Conservation (phyloP, 1,140 invertebrate genomes). For the Homalodisca vitripennis region DNA sequence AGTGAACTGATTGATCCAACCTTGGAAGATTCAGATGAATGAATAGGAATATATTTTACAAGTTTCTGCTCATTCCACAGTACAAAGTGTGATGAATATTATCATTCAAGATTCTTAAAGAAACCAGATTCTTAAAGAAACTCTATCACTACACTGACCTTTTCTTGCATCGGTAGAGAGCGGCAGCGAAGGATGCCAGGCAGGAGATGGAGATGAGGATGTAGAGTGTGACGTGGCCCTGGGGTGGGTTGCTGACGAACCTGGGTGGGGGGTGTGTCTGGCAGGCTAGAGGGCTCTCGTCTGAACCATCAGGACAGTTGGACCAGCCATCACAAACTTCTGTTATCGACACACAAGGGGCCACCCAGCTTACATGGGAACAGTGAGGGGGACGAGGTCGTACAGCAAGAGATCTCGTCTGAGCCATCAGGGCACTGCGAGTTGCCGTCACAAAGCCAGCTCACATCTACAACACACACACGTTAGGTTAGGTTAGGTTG, state of each 20-base stretch:
- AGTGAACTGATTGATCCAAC: no score
- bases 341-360: conserved; percentile 56
- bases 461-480: no score
- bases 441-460: conserved; percentile 62
- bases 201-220: conserved; percentile 50
- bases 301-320: conserved; percentile 69
- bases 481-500: no score
- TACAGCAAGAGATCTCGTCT: conserved; percentile 62
- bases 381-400: conserved; percentile 42
- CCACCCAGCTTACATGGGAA: conserved; percentile 59
- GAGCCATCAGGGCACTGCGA: conserved; percentile 74
- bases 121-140: no score
- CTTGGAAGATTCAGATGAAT: no score
- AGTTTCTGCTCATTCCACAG: no score
- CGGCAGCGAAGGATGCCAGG: conserved; percentile 45
- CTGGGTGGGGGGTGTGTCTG: not conserved
- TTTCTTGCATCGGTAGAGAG: conserved; percentile 33
- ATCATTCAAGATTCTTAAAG: no score
- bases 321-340: conserved; percentile 63
- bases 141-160: conserved; percentile 33
- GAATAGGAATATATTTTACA: no score
- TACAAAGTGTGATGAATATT: no score
- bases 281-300: conserved; percentile 55
- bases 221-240: conserved; percentile 34
- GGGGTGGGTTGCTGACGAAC: conserved; percentile 1